Percentiles rank a stretch among this genome's conserved stretches.
phyloP scores from a whole-genome alignment of 2,888 invertebrate species.

The Unio pictorum region DNA sequence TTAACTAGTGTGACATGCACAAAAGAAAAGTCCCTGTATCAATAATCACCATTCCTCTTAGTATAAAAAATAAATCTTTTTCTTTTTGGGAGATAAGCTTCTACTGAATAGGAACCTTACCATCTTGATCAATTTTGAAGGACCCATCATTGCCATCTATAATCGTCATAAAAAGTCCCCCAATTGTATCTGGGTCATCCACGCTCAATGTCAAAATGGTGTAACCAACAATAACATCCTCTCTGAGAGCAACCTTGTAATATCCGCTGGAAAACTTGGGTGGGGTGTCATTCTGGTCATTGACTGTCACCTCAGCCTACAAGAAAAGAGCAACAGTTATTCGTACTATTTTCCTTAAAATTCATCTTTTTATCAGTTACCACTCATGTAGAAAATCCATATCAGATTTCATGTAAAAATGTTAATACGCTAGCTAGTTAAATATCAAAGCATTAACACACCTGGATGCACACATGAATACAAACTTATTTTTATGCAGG shows the following conservation, averaged over 20 bases:
- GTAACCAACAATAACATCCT: constrained; percentile 85
- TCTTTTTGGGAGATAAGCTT: no score
- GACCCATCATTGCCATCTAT: constrained; percentile 35
- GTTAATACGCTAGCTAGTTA: no score
- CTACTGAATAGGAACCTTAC: constrained; percentile 18
- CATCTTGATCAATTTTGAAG: constrained; percentile 39
- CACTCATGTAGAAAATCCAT: neutral
- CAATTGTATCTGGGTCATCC: constrained; percentile 55
- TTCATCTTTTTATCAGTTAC: neutral
- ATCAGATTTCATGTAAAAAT: no score
- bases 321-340: constrained; percentile 64
- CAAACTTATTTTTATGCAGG: no score
- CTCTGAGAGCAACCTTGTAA: constrained; percentile 92
- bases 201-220: constrained; percentile 81
- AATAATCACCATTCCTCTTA: no score
- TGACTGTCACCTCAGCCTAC: constrained; percentile 87
- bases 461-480: no score
- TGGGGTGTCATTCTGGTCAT: constrained; percentile 96
- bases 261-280: constrained; percentile 88
- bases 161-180: constrained; percentile 38
- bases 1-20: no score
- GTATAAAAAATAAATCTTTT: no score
- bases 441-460: no score
- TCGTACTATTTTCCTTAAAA: neutral
- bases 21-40: no score